Conservation (phyloP, 2,113 vertebrate species). For the Orientallactaga bullata region DNA sequence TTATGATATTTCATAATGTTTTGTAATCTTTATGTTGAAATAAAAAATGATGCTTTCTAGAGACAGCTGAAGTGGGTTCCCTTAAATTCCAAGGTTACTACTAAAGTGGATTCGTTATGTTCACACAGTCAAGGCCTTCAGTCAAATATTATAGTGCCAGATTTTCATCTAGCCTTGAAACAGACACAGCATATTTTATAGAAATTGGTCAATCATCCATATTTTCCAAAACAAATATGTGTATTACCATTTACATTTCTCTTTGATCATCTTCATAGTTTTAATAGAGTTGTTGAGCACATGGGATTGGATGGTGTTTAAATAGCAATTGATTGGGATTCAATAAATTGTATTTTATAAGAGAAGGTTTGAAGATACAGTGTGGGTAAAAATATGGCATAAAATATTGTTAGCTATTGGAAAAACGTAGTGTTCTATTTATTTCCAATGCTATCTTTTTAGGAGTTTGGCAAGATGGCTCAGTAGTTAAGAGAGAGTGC, state of each 20-base stretch:
- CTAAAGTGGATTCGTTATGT: background rate
- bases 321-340: background rate
- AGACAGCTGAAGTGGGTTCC: background rate
- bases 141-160: background rate
- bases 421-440: constrained; percentile 2
- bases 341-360: background rate
- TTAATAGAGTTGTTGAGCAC: background rate
- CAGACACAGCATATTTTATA: background rate
- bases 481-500: no score
- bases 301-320: background rate
- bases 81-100: background rate
- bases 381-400: background rate
- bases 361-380: background rate
- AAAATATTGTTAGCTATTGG: background rate
- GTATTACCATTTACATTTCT: background rate
- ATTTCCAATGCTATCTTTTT: constrained; percentile 14
- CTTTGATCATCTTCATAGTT: background rate
- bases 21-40: background rate
- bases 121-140: background rate
- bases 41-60: background rate
- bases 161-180: background rate
- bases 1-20: constrained; percentile 2
- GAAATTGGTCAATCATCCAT: background rate
- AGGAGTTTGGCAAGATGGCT: no score
- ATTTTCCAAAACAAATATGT: background rate